Conservation (phyloP, 2,888 invertebrate species). For the Hyppa rectilinea region DNA sequence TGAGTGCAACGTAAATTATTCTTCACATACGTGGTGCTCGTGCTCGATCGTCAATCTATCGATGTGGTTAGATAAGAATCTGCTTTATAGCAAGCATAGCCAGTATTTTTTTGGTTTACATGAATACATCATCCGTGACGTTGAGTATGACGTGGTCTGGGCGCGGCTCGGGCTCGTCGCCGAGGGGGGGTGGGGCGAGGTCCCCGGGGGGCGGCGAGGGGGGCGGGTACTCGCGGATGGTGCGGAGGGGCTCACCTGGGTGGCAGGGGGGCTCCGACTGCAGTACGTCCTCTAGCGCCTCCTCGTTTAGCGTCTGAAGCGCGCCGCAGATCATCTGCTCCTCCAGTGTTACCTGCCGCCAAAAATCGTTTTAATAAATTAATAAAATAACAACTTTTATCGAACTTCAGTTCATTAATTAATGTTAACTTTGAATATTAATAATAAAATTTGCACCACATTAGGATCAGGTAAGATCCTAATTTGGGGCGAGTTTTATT, state of each 20-base stretch:
- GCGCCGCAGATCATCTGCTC: constrained; percentile 99
- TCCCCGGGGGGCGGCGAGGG: constrained; percentile 59
- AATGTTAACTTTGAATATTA: neutral
- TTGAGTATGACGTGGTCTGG: constrained; percentile 80
- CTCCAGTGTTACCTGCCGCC: constrained; percentile 95
- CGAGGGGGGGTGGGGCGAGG: constrained; percentile 42
- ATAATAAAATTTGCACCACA: neutral
- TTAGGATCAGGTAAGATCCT: too few relatives aligned
- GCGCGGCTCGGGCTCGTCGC: constrained; percentile 60
- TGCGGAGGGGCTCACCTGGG: constrained; percentile 88
- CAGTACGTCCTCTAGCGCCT: constrained; percentile 97
- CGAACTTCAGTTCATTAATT: neutral
- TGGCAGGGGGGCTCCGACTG: constrained; percentile 92
- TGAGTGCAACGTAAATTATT: constrained; percentile 27
- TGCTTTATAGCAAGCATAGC: constrained; percentile 1
- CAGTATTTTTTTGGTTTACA: constrained; percentile 63
- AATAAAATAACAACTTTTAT: neutral
- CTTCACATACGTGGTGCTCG: constrained; percentile 7
- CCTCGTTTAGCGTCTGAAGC: constrained; percentile 97
- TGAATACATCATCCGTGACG: constrained; percentile 81
- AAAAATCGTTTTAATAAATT: constrained; percentile 24
- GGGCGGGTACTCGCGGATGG: constrained; percentile 79
- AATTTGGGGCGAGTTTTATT: too few relatives aligned
- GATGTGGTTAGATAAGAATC: constrained; percentile 5
- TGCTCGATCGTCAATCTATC: constrained; percentile 16